Percentiles rank a stretch among this genome's conserved stretches.
phyloP scores from a whole-genome alignment of 1,140 invertebrate genomes.

The Leptinotarsa texana region DNA sequence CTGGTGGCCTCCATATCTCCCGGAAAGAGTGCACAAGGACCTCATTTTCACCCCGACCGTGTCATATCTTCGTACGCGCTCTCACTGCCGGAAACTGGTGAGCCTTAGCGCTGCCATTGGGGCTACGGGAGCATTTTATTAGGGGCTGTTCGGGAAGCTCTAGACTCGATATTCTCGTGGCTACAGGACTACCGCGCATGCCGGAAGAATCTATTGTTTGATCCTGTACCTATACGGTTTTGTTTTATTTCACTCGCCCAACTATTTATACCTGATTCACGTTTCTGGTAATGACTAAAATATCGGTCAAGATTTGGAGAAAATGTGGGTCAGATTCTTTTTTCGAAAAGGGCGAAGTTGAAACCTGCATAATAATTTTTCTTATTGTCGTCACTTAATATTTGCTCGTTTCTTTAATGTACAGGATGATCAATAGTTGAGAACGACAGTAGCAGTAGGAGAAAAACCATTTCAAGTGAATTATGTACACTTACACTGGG shows the following conservation, averaged over 20 bases:
- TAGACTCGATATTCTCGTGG: not conserved
- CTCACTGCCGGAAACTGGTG: slow-evolving; percentile 14
- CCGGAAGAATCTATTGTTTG: slow-evolving; percentile 8
- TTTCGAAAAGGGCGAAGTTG: too few relatives aligned
- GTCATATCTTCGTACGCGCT: slow-evolving; percentile 11
- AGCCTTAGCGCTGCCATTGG: slow-evolving; percentile 9
- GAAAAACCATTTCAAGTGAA: too few relatives aligned
- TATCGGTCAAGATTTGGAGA: too few relatives aligned
- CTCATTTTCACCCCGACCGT: slow-evolving; percentile 25
- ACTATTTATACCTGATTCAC: too few relatives aligned
- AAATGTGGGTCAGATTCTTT: too few relatives aligned
- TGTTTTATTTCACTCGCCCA: not conserved
- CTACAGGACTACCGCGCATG: not conserved
- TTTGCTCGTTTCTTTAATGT: too few relatives aligned
- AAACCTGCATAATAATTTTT: too few relatives aligned
- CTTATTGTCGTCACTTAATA: too few relatives aligned
- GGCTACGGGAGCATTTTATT: not conserved
- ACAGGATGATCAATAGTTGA: too few relatives aligned
- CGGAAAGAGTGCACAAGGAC: not conserved
- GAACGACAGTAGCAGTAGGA: too few relatives aligned
- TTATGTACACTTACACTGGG: too few relatives aligned
- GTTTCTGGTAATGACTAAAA: too few relatives aligned
- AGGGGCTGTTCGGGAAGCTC: slow-evolving; percentile 13
- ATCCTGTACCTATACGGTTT: not conserved
- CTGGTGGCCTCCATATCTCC: slow-evolving; percentile 27